Base-by-base conservation (phyloP, 1,140 invertebrate genomes). In the Hylyphantes graminicola region DNA sequence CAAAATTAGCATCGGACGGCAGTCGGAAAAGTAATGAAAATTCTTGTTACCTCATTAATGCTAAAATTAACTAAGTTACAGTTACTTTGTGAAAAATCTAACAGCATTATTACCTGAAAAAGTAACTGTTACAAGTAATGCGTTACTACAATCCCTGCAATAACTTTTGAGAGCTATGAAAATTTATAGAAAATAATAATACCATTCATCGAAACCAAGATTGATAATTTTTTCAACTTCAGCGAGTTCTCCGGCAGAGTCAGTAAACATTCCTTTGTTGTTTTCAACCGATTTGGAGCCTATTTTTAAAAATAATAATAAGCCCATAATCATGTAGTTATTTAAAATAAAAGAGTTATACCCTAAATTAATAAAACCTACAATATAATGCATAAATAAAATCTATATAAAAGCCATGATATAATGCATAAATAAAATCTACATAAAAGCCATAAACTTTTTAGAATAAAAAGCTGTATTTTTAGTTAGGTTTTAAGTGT, bases 241-340 rank as follows among this genome's bases (percentile, higher is more conserved):
- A 10, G 50, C 51, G 13, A 2, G 48, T 55, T 54, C 61, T 67
- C 7, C 10, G 35, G 11, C 21, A 5, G 63, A 65, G 17, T 65
- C 63, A 64, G 9, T 54, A 54, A 59, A 74, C 7, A 64, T 35
- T 67, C 63, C 76, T 35, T 78, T 78, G 9, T 53, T 15, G 19
- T 78, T 78, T 78, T 78, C 76, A 4, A 67, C 76, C 65, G 59
- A 64, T 35, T 78, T 78, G 17, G 76, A 65, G 21, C 76, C 76
- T 78, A 48, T 35, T 35, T 35, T 35, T 35, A 53, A 63, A n/a
- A n/a, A 48, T n/a, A 63, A 75, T 9, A 48, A 75, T n/a, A n/a
- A 75, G n/a, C 5, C 35, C n/a, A 67, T 8, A 65, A 12, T 64
- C 21, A 67, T 13, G 7, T 48, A 48, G 15, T 13, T 19, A 21